phyloP scores from a whole-genome alignment of 2,113 vertebrate species.

The Podarcis raffonei region DNA sequence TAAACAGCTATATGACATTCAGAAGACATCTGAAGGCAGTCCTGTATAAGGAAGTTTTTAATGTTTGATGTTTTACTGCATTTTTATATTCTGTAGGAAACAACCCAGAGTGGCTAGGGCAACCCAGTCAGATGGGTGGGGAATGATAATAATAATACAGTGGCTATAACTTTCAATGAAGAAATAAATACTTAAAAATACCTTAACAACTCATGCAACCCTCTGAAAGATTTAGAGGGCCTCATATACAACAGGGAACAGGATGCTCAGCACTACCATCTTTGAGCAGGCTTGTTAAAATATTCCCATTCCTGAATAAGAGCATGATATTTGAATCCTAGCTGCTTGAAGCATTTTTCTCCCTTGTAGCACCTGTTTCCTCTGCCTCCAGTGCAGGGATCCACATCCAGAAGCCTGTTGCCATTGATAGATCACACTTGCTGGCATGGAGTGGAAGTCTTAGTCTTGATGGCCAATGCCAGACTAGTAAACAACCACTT shows the following conservation, averaged over 20 bases:
- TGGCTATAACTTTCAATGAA: not conserved
- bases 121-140: too few relatives aligned
- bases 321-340: not conserved
- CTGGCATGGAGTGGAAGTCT: not conserved
- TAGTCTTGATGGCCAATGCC: not conserved
- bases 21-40: too few relatives aligned
- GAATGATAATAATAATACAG: too few relatives aligned
- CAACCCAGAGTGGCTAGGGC: too few relatives aligned
- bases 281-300: not conserved
- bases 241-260: not conserved
- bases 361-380: not conserved
- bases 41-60: too few relatives aligned
- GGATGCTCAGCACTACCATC: not conserved
- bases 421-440: not conserved
- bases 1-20: too few relatives aligned
- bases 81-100: too few relatives aligned
- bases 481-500: not conserved
- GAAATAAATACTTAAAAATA: not conserved
- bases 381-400: not conserved
- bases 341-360: not conserved
- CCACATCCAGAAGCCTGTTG: not conserved
- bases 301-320: not conserved
- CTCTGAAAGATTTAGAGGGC: not conserved
- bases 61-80: too few relatives aligned
- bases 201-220: not conserved